These are phyloP conservation scores for Apotomis capreana DNA, from an alignment of 2,888 invertebrate genomes.

Conservation along the genomic window DNA sequence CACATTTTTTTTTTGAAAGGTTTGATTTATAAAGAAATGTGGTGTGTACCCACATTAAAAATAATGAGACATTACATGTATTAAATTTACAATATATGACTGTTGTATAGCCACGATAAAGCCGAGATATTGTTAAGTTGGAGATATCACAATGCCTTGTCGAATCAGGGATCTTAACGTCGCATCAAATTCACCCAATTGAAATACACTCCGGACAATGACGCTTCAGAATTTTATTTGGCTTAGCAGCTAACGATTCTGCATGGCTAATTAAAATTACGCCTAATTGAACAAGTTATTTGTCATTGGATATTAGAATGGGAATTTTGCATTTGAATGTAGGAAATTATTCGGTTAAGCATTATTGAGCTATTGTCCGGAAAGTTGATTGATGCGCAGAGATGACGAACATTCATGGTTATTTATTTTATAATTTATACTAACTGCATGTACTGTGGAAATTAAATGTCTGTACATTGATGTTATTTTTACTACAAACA, in stretches of 20 bases:
- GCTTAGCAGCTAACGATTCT: neutral
- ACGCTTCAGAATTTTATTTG: conserved; percentile 16
- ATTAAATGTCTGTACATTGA: no score
- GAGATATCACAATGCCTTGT: no score
- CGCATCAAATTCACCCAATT: conserved; percentile 15
- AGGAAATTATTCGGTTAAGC: conserved; percentile 44
- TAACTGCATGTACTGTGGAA: no score
- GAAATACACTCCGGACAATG: neutral
- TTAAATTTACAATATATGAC: no score
- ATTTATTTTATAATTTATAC: neutral
- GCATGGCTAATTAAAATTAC: conserved; percentile 11
- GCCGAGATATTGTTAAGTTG: no score
- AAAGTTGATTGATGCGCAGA: conserved; percentile 13
- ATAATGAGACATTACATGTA: no score
- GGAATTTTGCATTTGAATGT: conserved; percentile 46
- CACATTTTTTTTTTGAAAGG: no score
- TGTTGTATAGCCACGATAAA: no score
- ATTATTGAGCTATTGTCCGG: conserved; percentile 17
- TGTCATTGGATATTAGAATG: conserved; percentile 4
- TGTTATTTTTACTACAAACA: neutral
- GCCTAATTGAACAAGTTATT: conserved; percentile 2
- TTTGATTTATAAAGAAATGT: no score
- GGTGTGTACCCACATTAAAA: no score
- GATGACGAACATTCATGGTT: neutral
- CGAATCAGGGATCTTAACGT: neutral